Conservation (phyloP, 2,797 vertebrate species). For the Lindbergichthys nudifrons region DNA sequence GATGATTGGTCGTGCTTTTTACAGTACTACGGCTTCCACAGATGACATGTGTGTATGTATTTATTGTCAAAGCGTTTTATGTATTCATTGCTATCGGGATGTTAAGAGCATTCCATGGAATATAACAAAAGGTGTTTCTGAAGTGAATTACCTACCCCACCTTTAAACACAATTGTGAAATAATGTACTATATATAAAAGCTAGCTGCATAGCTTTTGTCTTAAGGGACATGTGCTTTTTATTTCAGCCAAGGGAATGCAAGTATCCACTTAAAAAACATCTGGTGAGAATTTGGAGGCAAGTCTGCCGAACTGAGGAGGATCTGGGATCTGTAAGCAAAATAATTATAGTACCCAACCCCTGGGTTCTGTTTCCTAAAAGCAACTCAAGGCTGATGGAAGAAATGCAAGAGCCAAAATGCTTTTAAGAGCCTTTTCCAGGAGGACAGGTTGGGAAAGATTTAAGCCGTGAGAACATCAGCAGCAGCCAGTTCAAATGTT, state of each 20-base stretch:
- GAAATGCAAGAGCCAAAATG: slow-evolving; percentile 16
- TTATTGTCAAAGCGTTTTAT: too few species aligned
- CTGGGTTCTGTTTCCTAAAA: slow-evolving; percentile 38
- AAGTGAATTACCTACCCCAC: too few species aligned
- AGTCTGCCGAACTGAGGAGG: slow-evolving; percentile 17
- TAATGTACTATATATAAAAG: not conserved
- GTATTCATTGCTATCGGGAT: too few species aligned
- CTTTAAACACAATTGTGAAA: not conserved
- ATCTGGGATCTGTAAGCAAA: slow-evolving; percentile 26
- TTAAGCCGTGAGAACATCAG: slow-evolving; percentile 70
- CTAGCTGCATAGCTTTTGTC: not conserved
- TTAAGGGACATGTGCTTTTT: slow-evolving; percentile 30
- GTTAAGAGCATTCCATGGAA: too few species aligned
- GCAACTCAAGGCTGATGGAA: slow-evolving; percentile 18
- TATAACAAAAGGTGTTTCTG: too few species aligned
- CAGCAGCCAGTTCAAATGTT: slow-evolving; percentile 35
- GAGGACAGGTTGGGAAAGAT: slow-evolving; percentile 31
- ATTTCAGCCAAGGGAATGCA: slow-evolving; percentile 27
- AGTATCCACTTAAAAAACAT: slow-evolving; percentile 15
- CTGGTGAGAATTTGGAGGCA: slow-evolving; percentile 26
- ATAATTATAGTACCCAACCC: not conserved
- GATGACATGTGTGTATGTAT: too few species aligned
- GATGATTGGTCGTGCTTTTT: too few species aligned
- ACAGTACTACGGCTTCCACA: too few species aligned
- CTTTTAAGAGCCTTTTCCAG: slow-evolving; percentile 46